Conservation (phyloP, 2,797 vertebrate genomes). For the Micropoecilia bifurca region DNA sequence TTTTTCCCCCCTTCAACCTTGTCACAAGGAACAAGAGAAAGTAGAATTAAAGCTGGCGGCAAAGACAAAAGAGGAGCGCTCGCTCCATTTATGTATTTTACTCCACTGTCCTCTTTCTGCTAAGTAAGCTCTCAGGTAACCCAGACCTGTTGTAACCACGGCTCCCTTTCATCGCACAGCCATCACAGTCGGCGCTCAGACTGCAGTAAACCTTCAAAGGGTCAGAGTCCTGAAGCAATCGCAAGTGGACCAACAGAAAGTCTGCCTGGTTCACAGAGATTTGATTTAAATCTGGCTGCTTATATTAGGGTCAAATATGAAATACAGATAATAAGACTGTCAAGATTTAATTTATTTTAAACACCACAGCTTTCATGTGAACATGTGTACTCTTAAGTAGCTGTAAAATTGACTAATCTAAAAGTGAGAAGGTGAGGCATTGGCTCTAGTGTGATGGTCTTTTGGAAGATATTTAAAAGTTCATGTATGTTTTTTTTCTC, state of each 20-base stretch:
- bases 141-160: slow-evolving; percentile 31
- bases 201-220: slow-evolving; percentile 49
- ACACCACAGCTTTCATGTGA: slow-evolving; percentile 14
- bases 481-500: background rate
- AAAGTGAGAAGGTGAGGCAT: slow-evolving; percentile 22
- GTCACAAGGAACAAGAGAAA: slow-evolving; percentile 66
- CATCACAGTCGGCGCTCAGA: slow-evolving; percentile 40
- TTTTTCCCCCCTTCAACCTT: slow-evolving; percentile 62
- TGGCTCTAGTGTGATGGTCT: slow-evolving; percentile 19
- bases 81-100: slow-evolving; percentile 15
- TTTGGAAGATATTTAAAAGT: background rate
- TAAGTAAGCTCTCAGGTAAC: slow-evolving; percentile 34
- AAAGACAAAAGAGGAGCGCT: slow-evolving; percentile 39
- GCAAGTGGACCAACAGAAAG: slow-evolving; percentile 37
- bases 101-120: slow-evolving; percentile 18
- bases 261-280: slow-evolving; percentile 7
- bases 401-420: slow-evolving; percentile 27
- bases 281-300: slow-evolving; percentile 11
- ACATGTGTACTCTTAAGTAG: slow-evolving; percentile 16
- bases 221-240: slow-evolving; percentile 51
- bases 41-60: slow-evolving; percentile 61
- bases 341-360: background rate
- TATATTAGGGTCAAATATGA: background rate
- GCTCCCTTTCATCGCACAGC: slow-evolving; percentile 44
- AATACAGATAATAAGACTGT: background rate